phyloP scores from a whole-genome alignment of 2,113 vertebrate species.

The Hippocampus zosterae region DNA sequence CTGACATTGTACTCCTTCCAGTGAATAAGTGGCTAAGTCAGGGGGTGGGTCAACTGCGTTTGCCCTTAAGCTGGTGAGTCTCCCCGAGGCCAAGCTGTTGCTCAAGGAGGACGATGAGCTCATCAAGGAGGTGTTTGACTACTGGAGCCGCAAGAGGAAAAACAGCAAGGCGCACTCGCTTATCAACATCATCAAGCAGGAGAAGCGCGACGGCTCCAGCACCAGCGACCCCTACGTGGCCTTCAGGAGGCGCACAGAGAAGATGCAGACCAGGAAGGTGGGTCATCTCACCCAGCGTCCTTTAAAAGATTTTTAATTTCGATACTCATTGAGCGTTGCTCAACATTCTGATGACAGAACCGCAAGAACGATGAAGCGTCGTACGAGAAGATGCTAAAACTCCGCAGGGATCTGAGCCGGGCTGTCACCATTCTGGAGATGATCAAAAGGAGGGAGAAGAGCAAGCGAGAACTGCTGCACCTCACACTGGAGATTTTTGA shows the following conservation, averaged over 20 bases:
- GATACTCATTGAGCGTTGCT: accelerated
- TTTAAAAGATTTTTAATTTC: background rate
- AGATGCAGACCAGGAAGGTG: constrained; percentile 99
- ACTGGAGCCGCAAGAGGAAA: constrained; percentile 97
- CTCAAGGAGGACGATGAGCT: constrained; percentile 97
- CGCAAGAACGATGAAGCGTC: constrained; percentile 98
- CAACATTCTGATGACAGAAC: constrained; percentile 73
- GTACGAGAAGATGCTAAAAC: constrained; percentile 99
- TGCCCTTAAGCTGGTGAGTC: constrained; percentile 82
- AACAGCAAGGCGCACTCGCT: constrained; percentile 84
- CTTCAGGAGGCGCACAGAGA: constrained; percentile 94
- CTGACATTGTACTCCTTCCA: background rate
- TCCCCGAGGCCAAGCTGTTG: constrained; percentile 94
- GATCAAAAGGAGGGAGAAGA: constrained; percentile 97
- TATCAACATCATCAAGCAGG: constrained; percentile 90
- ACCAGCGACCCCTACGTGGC: constrained; percentile 97
- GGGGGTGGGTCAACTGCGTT: background rate
- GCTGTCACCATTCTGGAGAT: constrained; percentile 97
- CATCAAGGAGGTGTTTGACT: constrained; percentile 97
- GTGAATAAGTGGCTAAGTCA: background rate
- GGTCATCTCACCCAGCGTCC: background rate
- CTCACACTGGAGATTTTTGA: constrained; percentile 98
- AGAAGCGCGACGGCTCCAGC: constrained; percentile 94
- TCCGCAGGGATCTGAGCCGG: constrained; percentile 91
- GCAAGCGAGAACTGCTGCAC: constrained; percentile 94